Evolutionary conservation across 2,113 vertebrate genomes (phyloP).

Genomic region (Phaethon lepturus): DNA sequence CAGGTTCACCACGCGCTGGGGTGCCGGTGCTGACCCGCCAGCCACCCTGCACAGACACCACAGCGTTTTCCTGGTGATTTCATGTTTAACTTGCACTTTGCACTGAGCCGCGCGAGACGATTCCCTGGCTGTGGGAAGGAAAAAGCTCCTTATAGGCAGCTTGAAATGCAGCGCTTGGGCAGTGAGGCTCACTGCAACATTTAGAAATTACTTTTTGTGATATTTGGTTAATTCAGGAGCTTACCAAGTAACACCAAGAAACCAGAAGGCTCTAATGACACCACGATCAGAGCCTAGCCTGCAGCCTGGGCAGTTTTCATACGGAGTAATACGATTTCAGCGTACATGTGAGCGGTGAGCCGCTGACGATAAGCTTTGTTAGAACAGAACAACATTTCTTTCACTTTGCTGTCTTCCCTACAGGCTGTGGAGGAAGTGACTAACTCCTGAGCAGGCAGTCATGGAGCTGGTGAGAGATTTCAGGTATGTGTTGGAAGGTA

Average conservation of each 20-base stretch:
- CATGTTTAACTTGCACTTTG: neutral
- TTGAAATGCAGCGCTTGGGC: neutral
- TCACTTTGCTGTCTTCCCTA: neutral
- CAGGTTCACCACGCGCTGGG: fast-evolving
- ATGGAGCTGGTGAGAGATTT: neutral
- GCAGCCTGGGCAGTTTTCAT: neutral
- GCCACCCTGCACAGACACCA: neutral
- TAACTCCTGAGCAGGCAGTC: constrained; percentile 16
- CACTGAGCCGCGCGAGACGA: fast-evolving
- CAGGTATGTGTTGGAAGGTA: constrained; percentile 13
- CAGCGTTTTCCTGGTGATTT: neutral
- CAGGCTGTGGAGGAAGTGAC: constrained; percentile 19
- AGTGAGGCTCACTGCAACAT: neutral
- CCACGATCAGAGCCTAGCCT: neutral
- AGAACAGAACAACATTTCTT: neutral
- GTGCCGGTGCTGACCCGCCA: fast-evolving
- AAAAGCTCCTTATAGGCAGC: neutral
- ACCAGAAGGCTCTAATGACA: neutral
- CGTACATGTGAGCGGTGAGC: neutral
- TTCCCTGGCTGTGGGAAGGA: neutral
- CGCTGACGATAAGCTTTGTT: neutral
- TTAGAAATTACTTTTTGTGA: neutral
- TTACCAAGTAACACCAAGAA: neutral
- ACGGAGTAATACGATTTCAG: neutral
- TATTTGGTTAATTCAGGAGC: neutral